A percentile compares a stretch with the other conserved stretches of the same genome.
phyloP scores from a whole-genome alignment of 2,888 invertebrate genomes.

The Aleiodes testaceus region DNA sequence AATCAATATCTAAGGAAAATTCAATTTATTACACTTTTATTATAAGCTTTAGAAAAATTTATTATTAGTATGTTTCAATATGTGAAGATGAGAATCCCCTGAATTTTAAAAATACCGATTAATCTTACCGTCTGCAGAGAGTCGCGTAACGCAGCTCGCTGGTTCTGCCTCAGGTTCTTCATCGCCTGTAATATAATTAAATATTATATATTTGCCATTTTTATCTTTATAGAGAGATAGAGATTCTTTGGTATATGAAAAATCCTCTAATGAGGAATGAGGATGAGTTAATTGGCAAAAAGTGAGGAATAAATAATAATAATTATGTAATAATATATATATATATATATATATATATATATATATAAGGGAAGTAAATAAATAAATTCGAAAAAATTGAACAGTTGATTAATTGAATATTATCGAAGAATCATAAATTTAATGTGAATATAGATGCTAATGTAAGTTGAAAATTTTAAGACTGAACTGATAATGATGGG shows the following conservation, averaged over 20 bases:
- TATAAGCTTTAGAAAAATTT: background rate
- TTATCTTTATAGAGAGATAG: too few species aligned
- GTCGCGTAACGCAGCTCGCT: constrained; percentile 67
- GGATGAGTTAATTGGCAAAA: background rate
- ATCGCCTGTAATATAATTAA: constrained; percentile 63
- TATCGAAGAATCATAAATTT: background rate
- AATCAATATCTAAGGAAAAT: constrained; percentile 79
- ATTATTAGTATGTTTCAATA: background rate
- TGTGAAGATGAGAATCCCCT: background rate
- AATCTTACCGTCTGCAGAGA: constrained; percentile 67
- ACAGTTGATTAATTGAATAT: background rate
- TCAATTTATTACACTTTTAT: constrained; percentile 26
- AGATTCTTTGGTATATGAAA: background rate
- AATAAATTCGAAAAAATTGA: background rate
- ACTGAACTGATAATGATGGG: constrained; percentile 22
- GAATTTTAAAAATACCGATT: constrained; percentile 12
- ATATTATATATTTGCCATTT: background rate
- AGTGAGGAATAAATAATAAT: background rate
- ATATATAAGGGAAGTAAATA: background rate
- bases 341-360: too few species aligned
- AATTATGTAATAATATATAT: constrained; percentile 36
- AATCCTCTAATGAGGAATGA: background rate
- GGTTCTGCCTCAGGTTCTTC: constrained; percentile 69
- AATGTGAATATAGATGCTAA: background rate
- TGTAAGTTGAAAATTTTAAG: constrained; percentile 11